Base-by-base conservation (phyloP, 2,888 invertebrate genomes). In the Bimastos eiseni region DNA sequence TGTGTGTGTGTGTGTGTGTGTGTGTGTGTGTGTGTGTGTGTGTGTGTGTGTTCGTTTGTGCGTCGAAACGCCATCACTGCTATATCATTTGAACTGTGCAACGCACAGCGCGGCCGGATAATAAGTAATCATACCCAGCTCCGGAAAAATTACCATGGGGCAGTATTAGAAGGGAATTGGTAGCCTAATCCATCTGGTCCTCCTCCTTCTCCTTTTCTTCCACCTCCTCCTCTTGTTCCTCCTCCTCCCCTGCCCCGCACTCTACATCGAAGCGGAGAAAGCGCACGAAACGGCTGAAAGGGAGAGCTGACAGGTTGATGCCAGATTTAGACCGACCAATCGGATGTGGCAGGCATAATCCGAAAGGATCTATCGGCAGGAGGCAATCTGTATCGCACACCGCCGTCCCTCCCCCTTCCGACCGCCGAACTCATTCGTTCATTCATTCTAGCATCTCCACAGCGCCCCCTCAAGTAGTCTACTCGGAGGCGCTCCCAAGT, bases 81-180 rank as follows among this genome's bases (percentile, higher is more conserved):
- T 70, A 11, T n/a, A 70, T n/a, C 70, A 11, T 70, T 70, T 70
- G 70, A 70, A n/a, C 70, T 11, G 11, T n/a, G 11, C 70, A 30
- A 70, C 70, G n/a, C 30, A 11, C 30, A n/a, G 70, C 30, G 0
- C 6, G 4, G 70, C 70, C 30, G n/a, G 70, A 70, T 70, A 70
- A 70, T n/a, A 70, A 70, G 30, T 70, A 70, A 70, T 70, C 70
- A 70, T 70, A 70, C 70, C n/a, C 70, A n/a, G 70, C 70, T 70
- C 70, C 70, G n/a, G 70, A 8, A 70, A 70, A 70, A 70, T 70
- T 70, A 70, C 70, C n/a, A 70, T n/a, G 30, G 70, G 70, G 70
- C 30, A n/a, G 70, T n/a, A 70, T 70, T 70, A 70, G 30, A 70
- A 70, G 30, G 70, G 70, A 70, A 70, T 70, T 70, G n/a, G 70